Evolutionary conservation across 1,140 invertebrate genomes (phyloP), one percentile per base, ranked within the genome.

Genomic region (Periplaneta americana): DNA sequence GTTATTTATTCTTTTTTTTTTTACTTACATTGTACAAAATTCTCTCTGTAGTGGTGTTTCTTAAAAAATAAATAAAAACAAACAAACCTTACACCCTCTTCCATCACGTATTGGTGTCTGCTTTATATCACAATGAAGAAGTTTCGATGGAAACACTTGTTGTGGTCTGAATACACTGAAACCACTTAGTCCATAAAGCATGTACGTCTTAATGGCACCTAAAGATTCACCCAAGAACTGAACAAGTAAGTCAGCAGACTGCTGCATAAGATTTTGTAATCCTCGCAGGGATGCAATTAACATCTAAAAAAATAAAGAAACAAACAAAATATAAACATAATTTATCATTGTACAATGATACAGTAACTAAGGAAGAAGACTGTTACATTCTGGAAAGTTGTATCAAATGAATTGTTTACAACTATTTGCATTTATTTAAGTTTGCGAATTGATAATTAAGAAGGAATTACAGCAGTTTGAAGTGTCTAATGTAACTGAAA

Each of bases 151-250:
- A 77, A 87, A 85, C 3, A 92, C 84, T 82, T 87, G 83, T 83
- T 89, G 87, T 11, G 88, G 88, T 76, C 78, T 84, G 11, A 86
- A 82, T 78, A 83, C 83, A 2, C 84, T 32, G 79, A 87, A 86
- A 5, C 85, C 87, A 22, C 87, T 87, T 4, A 90, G 85, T 22
- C 89, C 88, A 82, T 88, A 88, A 76, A 90, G 87, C 83, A 92
- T 86, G 82, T 90, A 91, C 8, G 86, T 85, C 83, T 90, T 89
- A 0, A 89, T 84, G 0, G 92, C 83, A 22, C 92, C 92, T 33
- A 92, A 85, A 80, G 91, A 82, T 78, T 91, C 86, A 0, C 91
- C 89, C 18, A 89, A 39, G 3, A 48, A 31, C 48, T 80, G 36
- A 15, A 32, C 17, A 0, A 74, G 8, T 34, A 80, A 17, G 33